These are phyloP conservation scores for Leguminivora glycinivorella DNA, from an alignment of 1,140 invertebrate genomes.

Conservation along the genomic window DNA sequence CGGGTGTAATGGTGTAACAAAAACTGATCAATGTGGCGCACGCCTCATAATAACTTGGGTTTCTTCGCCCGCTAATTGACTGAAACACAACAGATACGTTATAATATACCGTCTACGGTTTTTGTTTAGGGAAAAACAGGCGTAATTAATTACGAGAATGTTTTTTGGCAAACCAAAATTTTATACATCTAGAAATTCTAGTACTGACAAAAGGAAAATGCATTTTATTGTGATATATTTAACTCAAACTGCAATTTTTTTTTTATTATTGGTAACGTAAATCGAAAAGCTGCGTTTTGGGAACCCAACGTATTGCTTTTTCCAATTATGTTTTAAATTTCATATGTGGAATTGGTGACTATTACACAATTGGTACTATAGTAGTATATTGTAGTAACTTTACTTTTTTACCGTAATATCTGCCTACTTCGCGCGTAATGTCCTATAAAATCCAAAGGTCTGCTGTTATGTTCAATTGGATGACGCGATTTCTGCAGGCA, in stretches of 20 bases:
- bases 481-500: too few relatives aligned
- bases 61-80: slow-evolving; percentile 17
- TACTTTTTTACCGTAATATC: too few relatives aligned
- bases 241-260: neutral
- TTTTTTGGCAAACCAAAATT: slow-evolving; percentile 8
- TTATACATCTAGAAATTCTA: neutral
- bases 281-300: too few relatives aligned
- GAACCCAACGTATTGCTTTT: too few relatives aligned
- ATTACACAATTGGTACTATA: too few relatives aligned
- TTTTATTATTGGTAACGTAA: too few relatives aligned
- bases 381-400: too few relatives aligned
- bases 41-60: slow-evolving; percentile 15
- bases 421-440: too few relatives aligned
- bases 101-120: slow-evolving; percentile 20
- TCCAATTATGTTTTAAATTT: too few relatives aligned
- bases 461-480: too few relatives aligned
- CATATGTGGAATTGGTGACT: too few relatives aligned
- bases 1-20: slow-evolving; percentile 39
- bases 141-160: slow-evolving; percentile 11
- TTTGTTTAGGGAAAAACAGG: slow-evolving; percentile 18
- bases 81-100: slow-evolving; percentile 19
- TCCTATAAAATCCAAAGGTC: too few relatives aligned
- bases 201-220: neutral
- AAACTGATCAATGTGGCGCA: slow-evolving; percentile 37
- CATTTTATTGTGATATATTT: neutral